Evolutionary conservation across 1,140 invertebrate genomes (phyloP).

Genomic region (Paralvinella palmiformis): DNA sequence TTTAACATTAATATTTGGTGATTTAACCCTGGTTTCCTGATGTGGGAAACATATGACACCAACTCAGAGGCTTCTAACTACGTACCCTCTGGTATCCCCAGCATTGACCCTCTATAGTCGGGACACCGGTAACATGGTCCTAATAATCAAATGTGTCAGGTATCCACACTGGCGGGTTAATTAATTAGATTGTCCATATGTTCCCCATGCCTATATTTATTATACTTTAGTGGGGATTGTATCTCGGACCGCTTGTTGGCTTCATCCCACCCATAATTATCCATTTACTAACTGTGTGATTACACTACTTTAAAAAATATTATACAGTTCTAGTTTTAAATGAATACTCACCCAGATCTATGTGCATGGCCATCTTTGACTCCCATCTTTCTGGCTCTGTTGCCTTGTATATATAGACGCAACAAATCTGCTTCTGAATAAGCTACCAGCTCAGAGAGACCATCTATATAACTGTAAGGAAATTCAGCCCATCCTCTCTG

Average conservation of each 20-base stretch:
- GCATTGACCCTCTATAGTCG: no score
- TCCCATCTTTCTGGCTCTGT: conserved; percentile 36
- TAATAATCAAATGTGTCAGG: no score
- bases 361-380: conserved; percentile 36
- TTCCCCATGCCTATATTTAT: neutral
- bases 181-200: neutral
- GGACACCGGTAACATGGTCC: no score
- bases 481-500: no score
- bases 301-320: neutral
- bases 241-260: neutral
- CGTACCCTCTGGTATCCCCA: no score
- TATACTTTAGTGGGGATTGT: no score
- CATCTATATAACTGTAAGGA: conserved; percentile 40
- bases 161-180: neutral
- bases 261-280: no score
- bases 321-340: no score
- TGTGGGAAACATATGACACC: no score
- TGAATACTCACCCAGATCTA: conserved; percentile 31
- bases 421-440: conserved; percentile 33
- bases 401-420: conserved; percentile 36
- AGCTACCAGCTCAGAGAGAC: conserved; percentile 42
- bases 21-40: no score
- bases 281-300: neutral
- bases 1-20: no score
- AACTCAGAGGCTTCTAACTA: no score